A percentile compares a stretch with the other conserved stretches of the same genome.
Evolutionary conservation across 2,888 invertebrate genomes (phyloP).

Genomic region (Cinara cedri): DNA sequence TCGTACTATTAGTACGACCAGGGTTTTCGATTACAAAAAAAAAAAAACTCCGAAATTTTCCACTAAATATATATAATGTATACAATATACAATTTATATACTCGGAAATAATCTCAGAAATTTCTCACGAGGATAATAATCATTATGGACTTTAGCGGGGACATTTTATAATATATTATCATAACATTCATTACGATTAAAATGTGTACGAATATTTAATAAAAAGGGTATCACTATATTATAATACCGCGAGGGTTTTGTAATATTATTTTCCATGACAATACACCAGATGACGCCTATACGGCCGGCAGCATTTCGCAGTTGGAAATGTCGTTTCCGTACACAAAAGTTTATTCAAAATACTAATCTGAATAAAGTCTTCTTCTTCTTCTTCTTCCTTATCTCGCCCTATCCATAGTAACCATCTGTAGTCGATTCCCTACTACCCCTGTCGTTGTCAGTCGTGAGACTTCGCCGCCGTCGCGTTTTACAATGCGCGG

Average conservation of each 20-base stretch:
- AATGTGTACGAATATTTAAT: conserved; percentile 19
- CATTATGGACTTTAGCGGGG: not conserved
- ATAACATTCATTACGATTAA: conserved; percentile 11
- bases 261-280: conserved; percentile 13
- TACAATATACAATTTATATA: no score
- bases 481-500: not conserved
- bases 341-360: conserved; percentile 54
- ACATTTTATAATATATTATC: not conserved
- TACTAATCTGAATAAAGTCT: conserved; percentile 55
- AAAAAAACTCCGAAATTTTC: not conserved
- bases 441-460: not conserved
- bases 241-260: conserved; percentile 6
- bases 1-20: no score
- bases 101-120: no score
- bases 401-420: conserved; percentile 28
- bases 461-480: not conserved
- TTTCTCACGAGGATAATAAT: not conserved
- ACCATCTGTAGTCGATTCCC: conserved; percentile 49
- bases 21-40: no score
- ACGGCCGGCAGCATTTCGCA: conserved; percentile 41
- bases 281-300: conserved; percentile 49
- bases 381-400: conserved; percentile 32
- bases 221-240: conserved; percentile 8
- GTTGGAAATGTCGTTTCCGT: conserved; percentile 29
- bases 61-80: no score